Base-by-base conservation (phyloP, 2,888 invertebrate species). In the Exephanes ischioxanthus region DNA sequence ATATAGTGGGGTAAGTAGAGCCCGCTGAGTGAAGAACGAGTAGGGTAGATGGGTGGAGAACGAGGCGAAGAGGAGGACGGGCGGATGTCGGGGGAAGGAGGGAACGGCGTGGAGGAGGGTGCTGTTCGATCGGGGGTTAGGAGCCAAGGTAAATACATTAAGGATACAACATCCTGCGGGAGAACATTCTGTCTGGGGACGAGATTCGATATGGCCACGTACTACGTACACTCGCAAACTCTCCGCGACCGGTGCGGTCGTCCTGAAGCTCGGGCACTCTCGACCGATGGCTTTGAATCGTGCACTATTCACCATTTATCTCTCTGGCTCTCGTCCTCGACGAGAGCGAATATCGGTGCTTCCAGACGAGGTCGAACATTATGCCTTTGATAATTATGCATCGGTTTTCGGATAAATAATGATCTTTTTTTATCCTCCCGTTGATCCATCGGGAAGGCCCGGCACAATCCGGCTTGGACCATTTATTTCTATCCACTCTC, bases 81-180 rank as follows among this genome's bases (percentile, higher is more conserved):
- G 58, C 61, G 22, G 22, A 75, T 53, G 51, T 55, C 68, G 22
- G 53, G 37, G 2, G 16, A 61, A 73, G 48, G 73, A 71, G 55
- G 83, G 48, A 6, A 55, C 63, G 76, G 68, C 26, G 45, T 45
- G 58, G 33, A 73, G 80, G 48, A 80, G 83, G 83, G 68, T 75
- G 83, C 86, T 88, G 87, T 90, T 90, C 91, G 89, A 92, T 89
- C 91, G 89, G 91, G 45, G 91, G 92, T 91, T 92, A 90, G 91
- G 89, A 91, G 92, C 90, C 88, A 93, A 92, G 92, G 92, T 92
- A 93, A 93, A 93, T 92, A 93, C 93, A 93, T 93, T 93, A 93
- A 91, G 92, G 92, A 91, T 92, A 91, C 90, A 91, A 91, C 91
- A 91, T 93, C 90, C 91, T 89, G 91, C 88, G 90, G 91, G 90